These are phyloP conservation scores for Scolopax bukidnonensis DNA, from an alignment of 2,797 vertebrate genomes.

Conservation along the genomic window DNA sequence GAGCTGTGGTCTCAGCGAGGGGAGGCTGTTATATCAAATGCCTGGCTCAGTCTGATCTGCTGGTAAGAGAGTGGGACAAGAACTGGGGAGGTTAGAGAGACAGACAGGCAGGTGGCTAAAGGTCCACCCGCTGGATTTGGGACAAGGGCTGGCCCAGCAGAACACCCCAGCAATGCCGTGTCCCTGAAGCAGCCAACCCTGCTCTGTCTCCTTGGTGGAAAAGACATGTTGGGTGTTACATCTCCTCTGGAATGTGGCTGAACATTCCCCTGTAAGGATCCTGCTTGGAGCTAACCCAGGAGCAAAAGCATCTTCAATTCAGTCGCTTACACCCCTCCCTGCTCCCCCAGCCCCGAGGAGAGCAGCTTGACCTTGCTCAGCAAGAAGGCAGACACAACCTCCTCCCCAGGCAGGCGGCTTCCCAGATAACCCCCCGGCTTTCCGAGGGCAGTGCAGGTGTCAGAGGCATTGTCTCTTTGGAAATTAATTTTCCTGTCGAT, in stretches of 20 bases:
- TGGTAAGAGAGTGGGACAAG: neutral
- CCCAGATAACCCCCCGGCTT: neutral
- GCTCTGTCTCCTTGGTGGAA: neutral
- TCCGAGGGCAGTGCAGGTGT: conserved; percentile 21
- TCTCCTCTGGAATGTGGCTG: neutral
- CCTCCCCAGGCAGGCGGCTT: neutral
- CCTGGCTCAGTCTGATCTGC: neutral
- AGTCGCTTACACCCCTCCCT: neutral
- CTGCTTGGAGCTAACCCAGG: neutral
- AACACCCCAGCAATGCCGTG: neutral
- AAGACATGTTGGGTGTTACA: neutral
- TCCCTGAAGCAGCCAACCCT: neutral
- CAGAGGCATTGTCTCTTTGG: conserved; percentile 58
- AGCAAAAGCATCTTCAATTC: neutral
- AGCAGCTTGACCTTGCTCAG: neutral
- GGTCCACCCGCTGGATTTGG: neutral
- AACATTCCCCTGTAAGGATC: rapidly evolving
- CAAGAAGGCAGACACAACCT: neutral
- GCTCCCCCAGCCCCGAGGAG: neutral
- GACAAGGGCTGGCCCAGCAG: neutral
- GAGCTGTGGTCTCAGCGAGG: neutral
- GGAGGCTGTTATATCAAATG: neutral
- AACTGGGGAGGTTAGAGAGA: neutral
- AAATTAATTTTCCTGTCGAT: conserved; percentile 71
- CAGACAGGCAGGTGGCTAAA: neutral